Conservation (phyloP, 1,140 invertebrate genomes). For the Drosophila sturtevanti region DNA sequence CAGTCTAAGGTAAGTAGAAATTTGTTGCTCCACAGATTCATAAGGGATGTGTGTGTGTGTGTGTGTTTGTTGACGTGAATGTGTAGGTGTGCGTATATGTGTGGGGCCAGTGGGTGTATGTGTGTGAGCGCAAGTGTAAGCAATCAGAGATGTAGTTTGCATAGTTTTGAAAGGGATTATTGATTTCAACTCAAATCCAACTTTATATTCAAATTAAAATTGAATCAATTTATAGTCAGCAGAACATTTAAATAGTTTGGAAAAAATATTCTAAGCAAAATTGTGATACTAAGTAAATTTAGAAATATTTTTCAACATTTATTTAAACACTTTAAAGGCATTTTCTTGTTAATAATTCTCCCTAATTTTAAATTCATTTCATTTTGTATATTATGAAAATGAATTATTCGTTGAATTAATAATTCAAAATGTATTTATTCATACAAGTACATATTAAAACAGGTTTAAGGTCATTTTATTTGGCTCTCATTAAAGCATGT, state of each 20-base stretch:
- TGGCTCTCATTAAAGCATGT: neutral
- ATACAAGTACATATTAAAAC: neutral
- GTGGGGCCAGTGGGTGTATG: neutral
- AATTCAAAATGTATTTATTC: neutral
- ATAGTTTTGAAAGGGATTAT: neutral
- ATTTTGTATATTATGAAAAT: neutral
- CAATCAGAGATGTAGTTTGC: neutral
- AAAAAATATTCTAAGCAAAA: too few relatives aligned
- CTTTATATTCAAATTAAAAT: neutral
- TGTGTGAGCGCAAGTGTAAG: neutral
- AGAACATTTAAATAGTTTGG: too few relatives aligned
- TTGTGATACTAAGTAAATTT: too few relatives aligned
- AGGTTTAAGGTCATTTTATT: constrained; percentile 5
- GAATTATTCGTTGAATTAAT: neutral
- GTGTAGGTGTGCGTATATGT: too few relatives aligned
- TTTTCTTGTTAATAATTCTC: too few relatives aligned
- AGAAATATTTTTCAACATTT: too few relatives aligned
- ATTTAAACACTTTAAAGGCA: too few relatives aligned
- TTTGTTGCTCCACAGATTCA: neutral
- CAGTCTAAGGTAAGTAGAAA: constrained; percentile 71
- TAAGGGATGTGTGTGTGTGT: constrained; percentile 7
- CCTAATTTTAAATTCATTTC: too few relatives aligned
- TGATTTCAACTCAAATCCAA: neutral
- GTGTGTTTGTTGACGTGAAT: neutral
- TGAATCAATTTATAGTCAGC: too few relatives aligned